Evolutionary conservation across 1,140 invertebrate species (phyloP), one percentile per base, ranked within the genome.

Genomic region (Metopolophium dirhodum): DNA sequence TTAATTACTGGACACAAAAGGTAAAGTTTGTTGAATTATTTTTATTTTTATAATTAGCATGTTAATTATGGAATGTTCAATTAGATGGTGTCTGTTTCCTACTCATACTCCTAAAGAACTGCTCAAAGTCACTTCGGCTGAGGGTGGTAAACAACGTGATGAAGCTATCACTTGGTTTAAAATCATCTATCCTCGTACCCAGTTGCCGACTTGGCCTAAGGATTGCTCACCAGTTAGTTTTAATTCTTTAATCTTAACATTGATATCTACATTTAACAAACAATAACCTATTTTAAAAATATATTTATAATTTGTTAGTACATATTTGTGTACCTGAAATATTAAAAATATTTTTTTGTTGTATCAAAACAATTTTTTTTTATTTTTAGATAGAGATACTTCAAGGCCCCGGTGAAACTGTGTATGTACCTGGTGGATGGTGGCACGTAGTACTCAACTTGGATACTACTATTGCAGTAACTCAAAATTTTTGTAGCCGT

Each of bases 401-500:
- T n/a, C 99, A 99, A 95, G 96, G 97, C 94, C 98, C 99, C 82
- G 99, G 99, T 57, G 99, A 99, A 95, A 99, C 99, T 11, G 99
- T 99, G 41, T 99, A 99, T 96, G 99, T 99, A 85, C 99, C 99
- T 45, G 98, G 98, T 45, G 98, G 98, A 7, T 99, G 98, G 98
- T 99, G 99, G 99, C 99, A 99, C 95, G 99, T 99, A 68, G 99
- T 99, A 35, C 96, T 99, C 18, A 99, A 99, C 96, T 95, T 99
- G 90, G 98, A 99, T 94, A 97, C 98, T 94, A 99, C 99, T 2
- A 97, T 99, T 91, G 99, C 99, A 68, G 98, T 99, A 0, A 99
- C 99, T 1, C 99, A 99, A 95, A 99, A 99, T 95, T 99, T 99
- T 95, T 99, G 98, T 95, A 99, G 98, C 94, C 96, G 97, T 89